Evolutionary conservation across 1,140 invertebrate genomes (phyloP).

Genomic region (Ericerus pela): DNA sequence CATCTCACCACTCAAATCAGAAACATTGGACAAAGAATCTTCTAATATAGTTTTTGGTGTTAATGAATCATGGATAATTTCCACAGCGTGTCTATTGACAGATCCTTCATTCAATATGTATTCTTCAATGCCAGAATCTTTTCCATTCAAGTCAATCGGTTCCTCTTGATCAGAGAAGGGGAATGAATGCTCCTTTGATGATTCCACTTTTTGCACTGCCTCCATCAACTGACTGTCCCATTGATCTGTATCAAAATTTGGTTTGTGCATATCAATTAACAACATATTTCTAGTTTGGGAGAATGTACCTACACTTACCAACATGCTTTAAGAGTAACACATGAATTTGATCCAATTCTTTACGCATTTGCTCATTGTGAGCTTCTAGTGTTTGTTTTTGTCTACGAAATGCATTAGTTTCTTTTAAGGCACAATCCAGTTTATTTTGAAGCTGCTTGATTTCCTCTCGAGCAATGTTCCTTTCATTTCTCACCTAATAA

Average conservation of each 20-base stretch:
- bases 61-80: conserved; percentile 29
- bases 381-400: conserved; percentile 64
- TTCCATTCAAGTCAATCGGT: conserved; percentile 15
- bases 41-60: not conserved
- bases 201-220: conserved; percentile 28
- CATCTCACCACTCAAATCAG: not conserved
- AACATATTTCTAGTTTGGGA: not conserved
- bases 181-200: not conserved
- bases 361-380: conserved; percentile 65
- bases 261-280: not conserved
- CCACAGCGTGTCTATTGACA: conserved; percentile 41
- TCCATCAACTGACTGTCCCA: conserved; percentile 33
- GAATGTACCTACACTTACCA: too few relatives aligned
- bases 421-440: conserved; percentile 62
- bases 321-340: conserved; percentile 49
- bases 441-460: conserved; percentile 62
- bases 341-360: conserved; percentile 61
- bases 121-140: conserved; percentile 39
- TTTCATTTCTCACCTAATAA: conserved; percentile 54
- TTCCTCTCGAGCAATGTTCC: conserved; percentile 76
- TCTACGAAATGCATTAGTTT: conserved; percentile 53
- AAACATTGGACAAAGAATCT: not conserved
- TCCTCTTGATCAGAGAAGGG: conserved; percentile 6
- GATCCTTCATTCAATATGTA: conserved; percentile 42
- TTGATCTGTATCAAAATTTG: conserved; percentile 19